These are phyloP conservation scores for Adrianichthys oophorus DNA, from an alignment of 2,797 vertebrate species.

Conservation along the genomic window DNA sequence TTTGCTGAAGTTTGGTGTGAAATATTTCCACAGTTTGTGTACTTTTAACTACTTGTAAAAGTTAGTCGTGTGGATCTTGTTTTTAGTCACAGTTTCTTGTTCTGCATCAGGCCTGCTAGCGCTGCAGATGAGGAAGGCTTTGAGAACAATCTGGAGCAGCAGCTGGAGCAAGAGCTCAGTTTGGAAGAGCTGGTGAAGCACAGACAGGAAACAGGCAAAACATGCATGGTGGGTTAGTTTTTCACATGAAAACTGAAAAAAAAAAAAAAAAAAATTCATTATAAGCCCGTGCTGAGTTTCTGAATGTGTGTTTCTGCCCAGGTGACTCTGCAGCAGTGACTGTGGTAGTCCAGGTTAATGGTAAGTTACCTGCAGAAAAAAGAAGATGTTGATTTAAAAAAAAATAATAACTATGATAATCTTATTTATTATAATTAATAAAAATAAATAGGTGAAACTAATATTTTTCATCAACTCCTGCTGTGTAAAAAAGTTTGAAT, in stretches of 20 bases:
- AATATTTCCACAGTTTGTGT: too few relatives aligned
- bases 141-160: constrained; percentile 88
- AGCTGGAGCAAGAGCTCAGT: constrained; percentile 89
- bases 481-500: too few relatives aligned
- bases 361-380: constrained; percentile 73
- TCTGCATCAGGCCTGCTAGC: constrained; percentile 39
- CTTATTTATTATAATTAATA: too few relatives aligned
- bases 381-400: background rate
- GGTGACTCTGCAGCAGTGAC: constrained; percentile 96
- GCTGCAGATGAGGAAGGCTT: constrained; percentile 85
- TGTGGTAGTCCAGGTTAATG: constrained; percentile 77
- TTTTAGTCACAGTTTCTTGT: background rate
- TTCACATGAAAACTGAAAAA: background rate
- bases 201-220: constrained; percentile 86
- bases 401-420: too few relatives aligned
- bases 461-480: too few relatives aligned
- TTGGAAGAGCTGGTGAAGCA: constrained; percentile 91
- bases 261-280: too few relatives aligned
- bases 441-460: too few relatives aligned
- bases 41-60: background rate
- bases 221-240: constrained; percentile 83
- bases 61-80: background rate
- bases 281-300: constrained; percentile 22
- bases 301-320: constrained; percentile 66
- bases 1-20: too few relatives aligned